Evolutionary conservation across 2,113 vertebrate species (phyloP).

Genomic region (Tupaia tana): DNA sequence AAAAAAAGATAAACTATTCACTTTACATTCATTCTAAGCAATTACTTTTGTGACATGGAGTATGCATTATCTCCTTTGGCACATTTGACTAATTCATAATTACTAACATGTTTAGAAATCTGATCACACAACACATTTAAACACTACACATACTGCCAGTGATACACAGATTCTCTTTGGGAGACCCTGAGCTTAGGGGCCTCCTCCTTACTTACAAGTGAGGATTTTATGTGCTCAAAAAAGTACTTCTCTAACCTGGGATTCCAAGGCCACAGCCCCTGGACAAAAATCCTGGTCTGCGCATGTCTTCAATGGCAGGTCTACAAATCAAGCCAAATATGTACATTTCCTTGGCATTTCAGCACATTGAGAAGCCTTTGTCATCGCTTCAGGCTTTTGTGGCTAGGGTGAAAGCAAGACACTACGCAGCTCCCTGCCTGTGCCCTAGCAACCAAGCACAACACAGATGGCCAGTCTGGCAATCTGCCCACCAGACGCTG

Average conservation of each 20-base stretch:
- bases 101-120: neutral
- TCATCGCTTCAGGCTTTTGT: conserved; percentile 63
- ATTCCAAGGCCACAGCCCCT: neutral
- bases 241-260: neutral
- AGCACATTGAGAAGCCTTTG: conserved; percentile 49
- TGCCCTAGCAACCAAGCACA: conserved; percentile 78
- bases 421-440: conserved; percentile 51
- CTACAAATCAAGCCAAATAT: conserved; percentile 61
- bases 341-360: conserved; percentile 58
- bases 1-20: neutral
- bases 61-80: neutral
- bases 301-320: conserved; percentile 6
- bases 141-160: neutral
- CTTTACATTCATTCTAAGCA: neutral
- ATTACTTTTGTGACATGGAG: neutral
- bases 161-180: neutral
- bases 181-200: neutral
- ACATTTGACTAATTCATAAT: neutral
- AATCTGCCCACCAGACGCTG: conserved; percentile 53
- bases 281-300: conserved; percentile 2
- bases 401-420: conserved; percentile 70
- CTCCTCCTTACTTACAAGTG: neutral
- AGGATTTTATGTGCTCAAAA: neutral
- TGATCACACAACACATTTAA: neutral
- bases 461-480: conserved; percentile 75